Evolutionary conservation across 2,888 invertebrate species (phyloP).

Genomic region (Noctua janthe): DNA sequence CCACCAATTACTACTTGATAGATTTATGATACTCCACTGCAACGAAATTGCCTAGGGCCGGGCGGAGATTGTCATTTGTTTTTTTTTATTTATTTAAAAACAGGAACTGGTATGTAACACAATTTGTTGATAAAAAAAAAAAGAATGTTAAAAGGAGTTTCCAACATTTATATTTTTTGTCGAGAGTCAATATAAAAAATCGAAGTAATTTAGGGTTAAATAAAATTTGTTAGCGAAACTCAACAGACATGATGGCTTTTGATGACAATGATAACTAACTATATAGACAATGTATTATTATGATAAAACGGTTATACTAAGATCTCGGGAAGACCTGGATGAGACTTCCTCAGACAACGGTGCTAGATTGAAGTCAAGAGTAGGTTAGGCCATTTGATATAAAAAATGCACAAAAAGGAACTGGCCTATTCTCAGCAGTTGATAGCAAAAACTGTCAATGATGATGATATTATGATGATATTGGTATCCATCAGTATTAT

Average conservation of each 20-base stretch:
- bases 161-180: neutral
- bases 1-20: constrained; percentile 59
- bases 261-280: too few relatives aligned
- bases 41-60: constrained; percentile 34
- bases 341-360: neutral
- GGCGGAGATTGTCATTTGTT: neutral
- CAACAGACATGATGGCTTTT: too few relatives aligned
- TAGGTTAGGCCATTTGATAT: too few relatives aligned
- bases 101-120: too few relatives aligned
- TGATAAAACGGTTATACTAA: neutral
- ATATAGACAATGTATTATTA: neutral
- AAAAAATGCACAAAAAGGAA: neutral
- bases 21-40: constrained; percentile 60
- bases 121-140: neutral
- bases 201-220: too few relatives aligned
- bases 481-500: too few relatives aligned
- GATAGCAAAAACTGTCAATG: neutral
- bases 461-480: too few relatives aligned
- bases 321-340: neutral
- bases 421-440: neutral
- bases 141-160: neutral
- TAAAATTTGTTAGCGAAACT: too few relatives aligned
- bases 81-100: neutral
- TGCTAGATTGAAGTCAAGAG: too few relatives aligned
- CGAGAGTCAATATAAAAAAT: neutral